Conservation (phyloP, 2,113 vertebrate species). For the Seriola rivoliana region DNA sequence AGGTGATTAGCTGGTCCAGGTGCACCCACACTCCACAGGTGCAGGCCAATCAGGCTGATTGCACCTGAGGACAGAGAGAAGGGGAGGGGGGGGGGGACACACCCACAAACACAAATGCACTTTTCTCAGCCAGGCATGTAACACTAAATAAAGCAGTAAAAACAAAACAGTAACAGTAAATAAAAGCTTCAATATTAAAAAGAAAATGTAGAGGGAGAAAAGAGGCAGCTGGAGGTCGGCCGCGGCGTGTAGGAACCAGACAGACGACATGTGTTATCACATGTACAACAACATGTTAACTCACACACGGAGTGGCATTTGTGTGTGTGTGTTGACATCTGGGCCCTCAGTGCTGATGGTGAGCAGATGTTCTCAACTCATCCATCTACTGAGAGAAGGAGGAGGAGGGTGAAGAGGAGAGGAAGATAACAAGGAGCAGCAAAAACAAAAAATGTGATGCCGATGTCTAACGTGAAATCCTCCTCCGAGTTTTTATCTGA, state of each 20-base stretch:
- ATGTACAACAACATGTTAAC: not conserved
- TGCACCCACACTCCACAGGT: too few species aligned
- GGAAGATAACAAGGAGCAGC: not conserved
- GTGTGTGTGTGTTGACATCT: constrained; percentile 7
- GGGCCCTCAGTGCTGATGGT: constrained; percentile 16
- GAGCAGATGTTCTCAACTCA: constrained; percentile 54
- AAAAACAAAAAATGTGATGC: not conserved
- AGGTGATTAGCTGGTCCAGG: too few species aligned
- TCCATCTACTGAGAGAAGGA: constrained; percentile 20
- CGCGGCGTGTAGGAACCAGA: not conserved
- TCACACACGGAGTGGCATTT: too few species aligned
- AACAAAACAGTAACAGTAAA: too few species aligned
- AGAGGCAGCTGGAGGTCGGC: constrained; percentile 3
- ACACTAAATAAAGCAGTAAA: too few species aligned
- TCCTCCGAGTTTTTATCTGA: constrained; percentile 24
- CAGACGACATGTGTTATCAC: constrained; percentile 32
- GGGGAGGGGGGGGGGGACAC: too few species aligned
- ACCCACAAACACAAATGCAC: too few species aligned
- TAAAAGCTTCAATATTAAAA: not conserved
- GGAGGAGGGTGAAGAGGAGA: constrained; percentile 1
- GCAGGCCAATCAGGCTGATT: too few species aligned
- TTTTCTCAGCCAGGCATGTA: too few species aligned
- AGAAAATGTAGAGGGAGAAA: not conserved
- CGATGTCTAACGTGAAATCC: constrained; percentile 7
- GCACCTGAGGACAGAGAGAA: too few species aligned